Percentiles rank a stretch among this genome's conserved stretches.
Conservation (phyloP, 1,140 invertebrate genomes). For the Caligus rogercresseyi region DNA sequence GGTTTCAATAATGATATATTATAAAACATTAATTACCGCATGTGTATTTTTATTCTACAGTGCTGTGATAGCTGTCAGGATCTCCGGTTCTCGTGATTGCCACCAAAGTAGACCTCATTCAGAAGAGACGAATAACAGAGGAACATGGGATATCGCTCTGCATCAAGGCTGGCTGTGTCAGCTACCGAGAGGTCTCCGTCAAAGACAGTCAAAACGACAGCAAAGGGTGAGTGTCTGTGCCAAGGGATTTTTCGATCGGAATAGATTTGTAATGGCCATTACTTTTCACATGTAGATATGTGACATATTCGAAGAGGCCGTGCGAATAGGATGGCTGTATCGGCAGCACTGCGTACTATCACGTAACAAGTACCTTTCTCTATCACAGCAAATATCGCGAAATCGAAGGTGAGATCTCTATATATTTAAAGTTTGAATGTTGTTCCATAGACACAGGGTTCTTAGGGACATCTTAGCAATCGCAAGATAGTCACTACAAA, state of each 20-base stretch:
- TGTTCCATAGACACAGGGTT: too few relatives aligned
- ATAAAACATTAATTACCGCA: too few relatives aligned
- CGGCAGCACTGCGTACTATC: background rate
- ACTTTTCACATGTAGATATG: too few relatives aligned
- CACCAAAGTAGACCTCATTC: background rate
- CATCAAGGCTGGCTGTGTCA: background rate
- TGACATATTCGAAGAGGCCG: background rate
- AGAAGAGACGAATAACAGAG: background rate
- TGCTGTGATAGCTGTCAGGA: background rate
- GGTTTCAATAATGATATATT: too few relatives aligned
- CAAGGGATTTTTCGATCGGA: background rate
- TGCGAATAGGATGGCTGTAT: background rate
- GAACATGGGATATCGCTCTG: background rate
- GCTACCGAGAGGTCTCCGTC: background rate
- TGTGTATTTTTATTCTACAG: too few relatives aligned
- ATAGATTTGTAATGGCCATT: background rate
- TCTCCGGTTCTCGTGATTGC: background rate
- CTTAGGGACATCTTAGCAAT: too few relatives aligned
- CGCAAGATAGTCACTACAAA: too few relatives aligned
- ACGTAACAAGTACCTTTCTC: background rate
- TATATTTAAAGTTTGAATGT: background rate
- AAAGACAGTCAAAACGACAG: background rate
- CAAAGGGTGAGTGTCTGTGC: background rate
- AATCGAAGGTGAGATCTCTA: background rate
- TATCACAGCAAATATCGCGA: background rate